Evolutionary conservation across 2,797 vertebrate genomes (phyloP).

Genomic region (Aeoliscus strigatus): DNA sequence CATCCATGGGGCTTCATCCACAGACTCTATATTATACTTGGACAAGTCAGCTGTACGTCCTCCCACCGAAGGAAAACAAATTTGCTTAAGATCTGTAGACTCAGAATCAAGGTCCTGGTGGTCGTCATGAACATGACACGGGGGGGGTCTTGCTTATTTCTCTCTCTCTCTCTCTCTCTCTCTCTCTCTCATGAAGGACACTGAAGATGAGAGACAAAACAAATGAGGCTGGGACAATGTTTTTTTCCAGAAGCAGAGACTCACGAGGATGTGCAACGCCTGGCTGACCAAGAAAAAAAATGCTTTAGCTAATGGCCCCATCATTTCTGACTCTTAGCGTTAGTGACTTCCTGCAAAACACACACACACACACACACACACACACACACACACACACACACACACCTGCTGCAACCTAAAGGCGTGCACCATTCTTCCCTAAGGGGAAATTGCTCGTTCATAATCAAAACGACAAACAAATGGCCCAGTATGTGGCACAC

Average conservation of each 20-base stretch:
- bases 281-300: not conserved
- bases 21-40: too few species aligned
- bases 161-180: too few species aligned
- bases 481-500: slow-evolving; percentile 16
- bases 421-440: not conserved
- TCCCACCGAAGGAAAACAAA: too few species aligned
- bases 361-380: not conserved
- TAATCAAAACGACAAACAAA: slow-evolving; percentile 49
- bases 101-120: too few species aligned
- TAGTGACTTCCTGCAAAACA: slow-evolving; percentile 8
- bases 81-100: too few species aligned
- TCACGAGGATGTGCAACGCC: too few species aligned
- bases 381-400: slow-evolving; percentile 9
- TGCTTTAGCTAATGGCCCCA: slow-evolving; percentile 8
- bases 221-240: not conserved
- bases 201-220: not conserved
- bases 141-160: too few species aligned
- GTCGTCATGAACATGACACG: too few species aligned
- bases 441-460: slow-evolving; percentile 36
- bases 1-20: too few species aligned
- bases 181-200: not conserved
- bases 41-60: too few species aligned
- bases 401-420: slow-evolving; percentile 21
- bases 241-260: not conserved
- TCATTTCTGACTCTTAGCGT: slow-evolving; percentile 5